These are phyloP conservation scores for Idaea straminata DNA, from an alignment of 2,888 invertebrate species.

Conservation along the genomic window DNA sequence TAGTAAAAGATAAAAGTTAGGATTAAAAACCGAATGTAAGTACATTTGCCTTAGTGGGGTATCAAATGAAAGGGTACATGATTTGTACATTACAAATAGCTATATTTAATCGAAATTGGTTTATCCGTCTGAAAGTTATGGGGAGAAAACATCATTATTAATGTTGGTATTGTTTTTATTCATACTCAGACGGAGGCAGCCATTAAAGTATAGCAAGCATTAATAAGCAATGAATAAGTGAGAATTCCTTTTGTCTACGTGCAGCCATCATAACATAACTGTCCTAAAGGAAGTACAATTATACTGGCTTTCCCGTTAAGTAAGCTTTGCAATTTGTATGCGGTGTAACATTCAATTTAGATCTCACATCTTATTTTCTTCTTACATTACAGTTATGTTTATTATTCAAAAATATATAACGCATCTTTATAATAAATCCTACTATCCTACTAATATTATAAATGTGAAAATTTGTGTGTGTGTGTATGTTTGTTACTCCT, in stretches of 20 bases:
- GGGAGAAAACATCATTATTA: background rate
- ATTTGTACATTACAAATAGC: too few relatives aligned
- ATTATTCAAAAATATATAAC: too few relatives aligned
- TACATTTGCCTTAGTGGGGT: too few relatives aligned
- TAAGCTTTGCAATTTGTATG: slow-evolving; percentile 21
- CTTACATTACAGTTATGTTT: background rate
- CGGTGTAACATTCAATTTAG: slow-evolving; percentile 8
- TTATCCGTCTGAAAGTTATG: too few relatives aligned
- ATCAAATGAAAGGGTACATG: too few relatives aligned
- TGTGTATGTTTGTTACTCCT: too few relatives aligned
- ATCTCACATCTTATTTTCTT: background rate
- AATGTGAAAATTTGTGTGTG: too few relatives aligned
- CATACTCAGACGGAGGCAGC: background rate
- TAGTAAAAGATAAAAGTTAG: too few relatives aligned
- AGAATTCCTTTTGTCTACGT: slow-evolving; percentile 51
- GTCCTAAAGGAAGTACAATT: slow-evolving; percentile 65
- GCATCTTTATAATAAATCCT: too few relatives aligned
- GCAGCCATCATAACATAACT: slow-evolving; percentile 52
- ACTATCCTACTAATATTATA: too few relatives aligned
- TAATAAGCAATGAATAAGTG: slow-evolving; percentile 56
- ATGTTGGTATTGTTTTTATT: background rate
- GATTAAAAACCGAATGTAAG: too few relatives aligned
- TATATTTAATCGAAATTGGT: too few relatives aligned
- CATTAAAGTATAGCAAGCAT: slow-evolving; percentile 32
- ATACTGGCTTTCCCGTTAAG: slow-evolving; percentile 58